phyloP scores from a whole-genome alignment of 2,888 invertebrate genomes.

The Hirudinaria manillensis region DNA sequence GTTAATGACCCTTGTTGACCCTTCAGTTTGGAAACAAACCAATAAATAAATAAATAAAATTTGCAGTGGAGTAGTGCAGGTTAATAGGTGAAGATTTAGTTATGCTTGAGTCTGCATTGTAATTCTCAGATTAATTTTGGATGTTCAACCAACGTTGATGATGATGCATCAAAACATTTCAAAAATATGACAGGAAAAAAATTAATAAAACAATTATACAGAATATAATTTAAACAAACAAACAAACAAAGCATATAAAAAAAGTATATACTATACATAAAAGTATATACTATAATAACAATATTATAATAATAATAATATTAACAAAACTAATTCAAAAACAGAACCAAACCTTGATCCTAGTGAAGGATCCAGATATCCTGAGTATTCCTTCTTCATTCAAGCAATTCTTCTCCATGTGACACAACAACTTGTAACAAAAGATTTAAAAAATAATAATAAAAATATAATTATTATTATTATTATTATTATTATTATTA shows the following conservation, averaged over 20 bases:
- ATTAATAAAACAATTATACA: background rate
- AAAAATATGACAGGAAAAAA: no score
- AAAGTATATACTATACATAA: no score
- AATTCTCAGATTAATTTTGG: no score
- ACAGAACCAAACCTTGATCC: slow-evolving; percentile 51
- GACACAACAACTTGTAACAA: slow-evolving; percentile 60
- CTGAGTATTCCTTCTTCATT: slow-evolving; percentile 78
- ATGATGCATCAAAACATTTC: no score
- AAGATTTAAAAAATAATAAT: slow-evolving; percentile 36
- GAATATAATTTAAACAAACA: background rate
- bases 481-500: background rate
- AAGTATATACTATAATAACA: background rate
- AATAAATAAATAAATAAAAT: no score
- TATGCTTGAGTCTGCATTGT: no score
- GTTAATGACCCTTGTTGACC: no score
- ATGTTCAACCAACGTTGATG: no score
- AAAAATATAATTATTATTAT: background rate
- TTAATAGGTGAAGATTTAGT: no score
- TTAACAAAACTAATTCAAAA: background rate
- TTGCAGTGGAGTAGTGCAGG: no score
- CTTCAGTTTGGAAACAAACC: no score
- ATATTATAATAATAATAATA: background rate
- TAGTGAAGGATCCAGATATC: slow-evolving; percentile 66
- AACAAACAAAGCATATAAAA: background rate
- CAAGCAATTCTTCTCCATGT: slow-evolving; percentile 67